Evolutionary conservation across 2,797 vertebrate species (phyloP).

Genomic region (Phataginus tetradactyla): DNA sequence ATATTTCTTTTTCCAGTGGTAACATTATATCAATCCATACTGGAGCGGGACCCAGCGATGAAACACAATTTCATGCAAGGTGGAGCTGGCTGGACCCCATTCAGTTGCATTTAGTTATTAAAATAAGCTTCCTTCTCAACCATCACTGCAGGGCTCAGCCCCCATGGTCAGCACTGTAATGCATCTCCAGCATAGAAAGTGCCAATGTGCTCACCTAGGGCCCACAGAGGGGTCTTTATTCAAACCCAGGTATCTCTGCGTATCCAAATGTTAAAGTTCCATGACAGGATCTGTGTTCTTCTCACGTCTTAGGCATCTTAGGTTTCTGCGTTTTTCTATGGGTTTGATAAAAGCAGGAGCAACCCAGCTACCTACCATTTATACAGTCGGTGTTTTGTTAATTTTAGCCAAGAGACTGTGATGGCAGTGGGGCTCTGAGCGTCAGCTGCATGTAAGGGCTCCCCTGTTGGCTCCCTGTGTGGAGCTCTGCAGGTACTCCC

Average conservation of each 20-base stretch:
- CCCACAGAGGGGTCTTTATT: neutral
- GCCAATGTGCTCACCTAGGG: neutral
- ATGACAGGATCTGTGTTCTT: neutral
- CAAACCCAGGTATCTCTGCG: neutral
- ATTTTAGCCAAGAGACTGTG: neutral
- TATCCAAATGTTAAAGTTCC: neutral
- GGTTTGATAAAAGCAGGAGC: neutral
- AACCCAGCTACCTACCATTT: neutral
- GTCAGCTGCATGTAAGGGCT: neutral
- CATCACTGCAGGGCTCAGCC: neutral
- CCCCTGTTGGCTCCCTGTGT: too few species aligned
- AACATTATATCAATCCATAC: neutral
- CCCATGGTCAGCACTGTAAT: neutral
- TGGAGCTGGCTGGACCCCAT: neutral
- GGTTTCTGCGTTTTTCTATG: neutral
- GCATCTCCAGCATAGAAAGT: neutral
- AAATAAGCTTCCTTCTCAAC: neutral
- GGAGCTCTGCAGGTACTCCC: neutral
- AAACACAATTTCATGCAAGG: neutral
- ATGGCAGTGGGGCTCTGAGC: neutral
- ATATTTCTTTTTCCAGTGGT: neutral
- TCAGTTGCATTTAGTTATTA: neutral
- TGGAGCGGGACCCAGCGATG: neutral
- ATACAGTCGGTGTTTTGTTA: neutral
- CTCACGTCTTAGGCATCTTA: neutral